Evolutionary conservation across 2,113 vertebrate genomes (phyloP), one percentile per base, ranked within the genome.

Genomic region (Pseudopipra pipra): DNA sequence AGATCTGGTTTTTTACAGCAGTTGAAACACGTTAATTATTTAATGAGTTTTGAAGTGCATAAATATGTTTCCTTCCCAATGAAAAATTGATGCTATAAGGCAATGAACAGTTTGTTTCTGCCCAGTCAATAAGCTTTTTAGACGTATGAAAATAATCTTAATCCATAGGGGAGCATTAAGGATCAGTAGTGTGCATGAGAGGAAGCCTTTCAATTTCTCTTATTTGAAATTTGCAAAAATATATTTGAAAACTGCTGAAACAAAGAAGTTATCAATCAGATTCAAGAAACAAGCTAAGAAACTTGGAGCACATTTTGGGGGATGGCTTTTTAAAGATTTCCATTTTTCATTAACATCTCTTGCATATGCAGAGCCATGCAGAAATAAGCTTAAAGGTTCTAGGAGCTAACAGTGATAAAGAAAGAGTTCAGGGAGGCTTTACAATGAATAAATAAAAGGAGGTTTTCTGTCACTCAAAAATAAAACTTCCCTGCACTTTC

Each of bases 41-140:
- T 97, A 95, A 95, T 93, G 63, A 92, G 18, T 67, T 96, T 87
- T 90, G 39, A 90, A 95, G 62, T 86, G 49, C 28, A 58, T 72
- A 92, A 77, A 30, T 76, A 28, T 73, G 23, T 76, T 87, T 68
- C 35, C 19, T 73, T 49, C 47, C 94, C 41, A 85, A 52, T 78
- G 33, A 95, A 93, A 93, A 93, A 93, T 49, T 81, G 33, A 73
- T 79, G 46, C 21, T 70, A 73, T 56, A 65, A 17, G 8, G 11
- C 66, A 90, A 63, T 71, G 27, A 82, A 62, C 13, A 58, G 75
- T 66, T 93, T 92, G 61, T 73, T 62, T 72, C 56, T 90, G 35
- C 59, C 35, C 19, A 33, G 31, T 68, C 43, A 82, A 56, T 75
- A 75, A 43, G 15, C 11, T 44, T 52, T 71, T 70, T 39, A 65